Conservation (phyloP, 2,888 invertebrate species). For the Priocnemis perturbator region DNA sequence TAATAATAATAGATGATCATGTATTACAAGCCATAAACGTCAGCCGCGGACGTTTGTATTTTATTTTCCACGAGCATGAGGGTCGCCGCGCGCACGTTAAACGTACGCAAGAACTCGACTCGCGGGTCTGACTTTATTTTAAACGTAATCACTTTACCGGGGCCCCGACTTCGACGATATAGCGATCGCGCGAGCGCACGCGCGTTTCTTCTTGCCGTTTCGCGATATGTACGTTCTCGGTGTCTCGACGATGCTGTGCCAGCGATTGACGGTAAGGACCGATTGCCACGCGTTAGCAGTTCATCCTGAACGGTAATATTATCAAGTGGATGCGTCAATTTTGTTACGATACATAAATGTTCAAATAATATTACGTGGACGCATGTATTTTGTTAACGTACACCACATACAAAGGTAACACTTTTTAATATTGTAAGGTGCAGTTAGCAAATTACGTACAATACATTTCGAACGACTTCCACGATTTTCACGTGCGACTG, state of each 20-base stretch:
- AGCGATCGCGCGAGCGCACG: slow-evolving; percentile 50
- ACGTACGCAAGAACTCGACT: slow-evolving; percentile 41
- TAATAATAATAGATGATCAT: slow-evolving; percentile 60
- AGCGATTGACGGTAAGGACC: background rate
- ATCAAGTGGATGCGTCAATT: slow-evolving; percentile 1
- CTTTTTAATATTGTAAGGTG: too few relatives aligned
- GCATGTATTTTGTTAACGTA: too few relatives aligned
- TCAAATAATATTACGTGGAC: too few relatives aligned
- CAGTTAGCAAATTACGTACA: too few relatives aligned
- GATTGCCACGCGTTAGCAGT: too few relatives aligned
- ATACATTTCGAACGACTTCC: too few relatives aligned
- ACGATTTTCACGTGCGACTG: too few relatives aligned
- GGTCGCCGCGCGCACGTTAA: slow-evolving; percentile 39
- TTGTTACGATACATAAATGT: too few relatives aligned
- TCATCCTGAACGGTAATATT: background rate
- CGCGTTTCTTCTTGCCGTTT: slow-evolving; percentile 37
- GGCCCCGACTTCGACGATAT: slow-evolving; percentile 50
- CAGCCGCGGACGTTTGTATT: slow-evolving; percentile 38
- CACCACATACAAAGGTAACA: too few relatives aligned
- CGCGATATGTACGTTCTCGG: too few relatives aligned
- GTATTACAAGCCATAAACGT: slow-evolving; percentile 60
- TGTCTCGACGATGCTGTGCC: background rate
- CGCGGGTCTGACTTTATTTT: slow-evolving; percentile 49
- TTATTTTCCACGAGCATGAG: slow-evolving; percentile 37
- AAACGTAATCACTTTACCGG: slow-evolving; percentile 56